These are phyloP conservation scores for Nematostella vectensis DNA, from an alignment of 92 coral and sea anemone genomes.

Conservation along the genomic window DNA sequence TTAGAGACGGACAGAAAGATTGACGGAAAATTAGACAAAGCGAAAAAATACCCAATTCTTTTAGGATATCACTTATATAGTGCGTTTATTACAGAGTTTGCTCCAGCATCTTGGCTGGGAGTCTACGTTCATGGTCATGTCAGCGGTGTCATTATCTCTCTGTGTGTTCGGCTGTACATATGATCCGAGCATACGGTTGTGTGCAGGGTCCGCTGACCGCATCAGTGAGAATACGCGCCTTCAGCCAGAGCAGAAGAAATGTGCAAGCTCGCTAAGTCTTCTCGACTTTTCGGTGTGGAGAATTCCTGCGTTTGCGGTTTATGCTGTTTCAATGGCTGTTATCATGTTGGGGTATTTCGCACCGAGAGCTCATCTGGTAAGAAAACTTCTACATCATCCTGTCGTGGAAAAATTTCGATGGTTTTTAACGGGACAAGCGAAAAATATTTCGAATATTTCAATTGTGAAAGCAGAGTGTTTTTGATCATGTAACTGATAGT, in stretches of 20 bases:
- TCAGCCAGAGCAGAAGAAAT: neutral
- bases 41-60: too few relatives aligned
- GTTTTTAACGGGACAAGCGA: too few relatives aligned
- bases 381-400: too few relatives aligned
- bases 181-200: constrained; percentile 22
- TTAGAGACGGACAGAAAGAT: too few relatives aligned
- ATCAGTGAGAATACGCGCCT: neutral
- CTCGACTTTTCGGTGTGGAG: constrained; percentile 48
- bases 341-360: constrained; percentile 31
- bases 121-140: constrained; percentile 25
- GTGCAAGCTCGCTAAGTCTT: constrained; percentile 7
- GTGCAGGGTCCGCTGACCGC: neutral
- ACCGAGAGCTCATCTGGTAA: constrained; percentile 49
- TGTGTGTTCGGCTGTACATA: constrained; percentile 27
- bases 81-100: too few relatives aligned
- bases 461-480: too few relatives aligned
- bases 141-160: constrained; percentile 11
- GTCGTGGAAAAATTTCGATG: too few relatives aligned
- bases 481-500: too few relatives aligned
- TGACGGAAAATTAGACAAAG: too few relatives aligned
- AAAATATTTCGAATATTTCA: too few relatives aligned
- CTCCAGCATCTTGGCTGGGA: constrained; percentile 28
- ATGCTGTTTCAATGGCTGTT: constrained; percentile 33
- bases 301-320: constrained; percentile 29
- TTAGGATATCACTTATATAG: too few relatives aligned